Evolutionary conservation across 1,140 invertebrate genomes (phyloP), one percentile per base, ranked within the genome.

Genomic region (Drosophila sp.): DNA sequence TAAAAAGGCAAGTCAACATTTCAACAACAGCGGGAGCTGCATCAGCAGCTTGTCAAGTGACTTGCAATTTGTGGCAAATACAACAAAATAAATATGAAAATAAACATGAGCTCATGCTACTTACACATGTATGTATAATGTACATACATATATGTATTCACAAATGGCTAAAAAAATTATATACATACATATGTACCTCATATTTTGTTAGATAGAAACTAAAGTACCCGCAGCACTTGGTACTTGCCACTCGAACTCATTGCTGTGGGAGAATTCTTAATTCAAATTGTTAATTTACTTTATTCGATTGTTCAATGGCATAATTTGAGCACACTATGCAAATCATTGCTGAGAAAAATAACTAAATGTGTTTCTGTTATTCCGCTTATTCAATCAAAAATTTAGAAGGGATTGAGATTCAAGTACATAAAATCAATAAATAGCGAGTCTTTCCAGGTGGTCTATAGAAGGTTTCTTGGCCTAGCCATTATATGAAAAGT

Each of bases 1-100:
- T 1, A 80, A 76, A 90, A 90, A 90, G 82, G 87, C 82, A 83
- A 91, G 90, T 90, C 90, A 91, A 91, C 90, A 85, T 91, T 91
- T 91, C 86, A 91, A 87, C 90, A 91, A 90, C 90, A 91, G 90
- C 90, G 90, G 86, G 90, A 91, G 90, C 90, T 91, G 90, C 90
- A 91, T 91, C 90, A 91, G 86, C 90, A 91, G 90, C 90, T 91
- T 91, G 90, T 91, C 90, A 91, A 86, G 90, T 91, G 90, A 91
- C 90, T 91, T 91, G 90, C 90, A 91, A 76, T 89, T 90, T 89
- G 80, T 84, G 80, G 84, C 80, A 89, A 60, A 68, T 77, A 89
- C 89, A 76, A 57, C 30, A 57, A 57, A 57, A 57, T 57, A 57
- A 76, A 76, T 50, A 84, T 90, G 84, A 91, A 91, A 91, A 91